These are phyloP conservation scores for Melanotaenia pygmaea DNA, from an alignment of 2,797 vertebrate species.

Conservation along the genomic window DNA sequence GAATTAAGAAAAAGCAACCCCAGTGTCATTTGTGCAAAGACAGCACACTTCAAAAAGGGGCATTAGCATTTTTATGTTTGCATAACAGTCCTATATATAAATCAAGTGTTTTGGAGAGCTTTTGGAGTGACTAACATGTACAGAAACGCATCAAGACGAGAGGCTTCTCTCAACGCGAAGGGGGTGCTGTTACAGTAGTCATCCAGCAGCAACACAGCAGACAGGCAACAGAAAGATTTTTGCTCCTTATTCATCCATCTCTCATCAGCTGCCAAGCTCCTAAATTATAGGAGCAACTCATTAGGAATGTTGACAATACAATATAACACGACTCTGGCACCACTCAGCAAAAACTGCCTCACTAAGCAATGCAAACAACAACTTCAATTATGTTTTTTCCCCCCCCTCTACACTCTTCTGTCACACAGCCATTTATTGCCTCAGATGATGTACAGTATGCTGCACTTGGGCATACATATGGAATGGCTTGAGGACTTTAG, in stretches of 20 bases:
- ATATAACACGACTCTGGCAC: constrained; percentile 71
- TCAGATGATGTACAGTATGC: constrained; percentile 89
- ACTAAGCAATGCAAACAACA: constrained; percentile 80
- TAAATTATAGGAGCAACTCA: constrained; percentile 81
- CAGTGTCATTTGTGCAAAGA: constrained; percentile 44
- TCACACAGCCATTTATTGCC: constrained; percentile 87
- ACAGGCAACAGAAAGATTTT: constrained; percentile 51
- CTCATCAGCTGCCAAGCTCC: constrained; percentile 63
- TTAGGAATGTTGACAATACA: constrained; percentile 83
- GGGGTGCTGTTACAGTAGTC: constrained; percentile 49
- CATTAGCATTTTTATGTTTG: constrained; percentile 67
- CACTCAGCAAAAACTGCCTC: constrained; percentile 77
- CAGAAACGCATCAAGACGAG: constrained; percentile 49
- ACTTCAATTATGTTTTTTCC: constrained; percentile 74
- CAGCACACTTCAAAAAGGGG: constrained; percentile 27
- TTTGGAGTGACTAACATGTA: constrained; percentile 61
- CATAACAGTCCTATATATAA: constrained; percentile 71
- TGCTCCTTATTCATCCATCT: constrained; percentile 49
- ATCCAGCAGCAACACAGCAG: constrained; percentile 57
- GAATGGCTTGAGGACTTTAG: constrained; percentile 90
- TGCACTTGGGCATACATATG: constrained; percentile 88
- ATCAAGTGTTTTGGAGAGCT: constrained; percentile 62
- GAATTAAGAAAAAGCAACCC: constrained; percentile 72
- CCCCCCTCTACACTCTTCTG: constrained; percentile 36
- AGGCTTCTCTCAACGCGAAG: constrained; percentile 47